Base-by-base conservation (phyloP, 2,797 vertebrate species). In the Sebastes iracundus region DNA sequence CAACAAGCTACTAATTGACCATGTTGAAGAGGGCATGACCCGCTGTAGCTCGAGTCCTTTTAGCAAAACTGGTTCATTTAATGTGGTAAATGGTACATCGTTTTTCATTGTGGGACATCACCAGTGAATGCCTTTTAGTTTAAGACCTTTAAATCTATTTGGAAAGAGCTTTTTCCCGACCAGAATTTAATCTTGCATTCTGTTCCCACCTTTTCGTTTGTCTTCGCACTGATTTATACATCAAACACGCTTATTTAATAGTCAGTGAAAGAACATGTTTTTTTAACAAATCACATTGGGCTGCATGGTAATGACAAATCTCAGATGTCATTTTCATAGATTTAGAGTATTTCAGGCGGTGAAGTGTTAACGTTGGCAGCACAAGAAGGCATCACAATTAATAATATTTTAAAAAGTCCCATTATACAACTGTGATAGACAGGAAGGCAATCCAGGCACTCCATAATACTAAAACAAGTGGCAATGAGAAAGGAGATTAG, bases 1-100 rank as follows among this genome's bases (percentile, higher is more conserved):
- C 33, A 56, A 64, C 65, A 58, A 33, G 23, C 46, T 38, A 38
- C 33, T 73, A 78, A 82, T n/a, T 80, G 49, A 79, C 27, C 22
- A 53, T 65, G 22, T 65, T 25, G 25, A 13, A 77, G 23, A 84
- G 33, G 35, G 32, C 16, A 32, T 86, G 64, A 80, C 33, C 8
- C 11, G 2, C 9, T 52, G 32, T 60, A 64, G 55, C 64, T 67
- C 0, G 0, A 60, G 32, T 59, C 67, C 12, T 70, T 77, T 72
- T 32, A n/a, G 49, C 52, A 22, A 38, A 75, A 60, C 4, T 22
- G 18, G 14, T 7, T 66, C 6, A 12, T 20, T 33, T 56, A 60
- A 46, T 22, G 2, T 63, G 30, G 4, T 32, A 20, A 20, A n/a
- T 63, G 27, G 5, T 49, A 2, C 14, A 32, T 59, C 18, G 3